phyloP scores from a whole-genome alignment of 2,888 invertebrate genomes.

The Amphiduros pacificus region DNA sequence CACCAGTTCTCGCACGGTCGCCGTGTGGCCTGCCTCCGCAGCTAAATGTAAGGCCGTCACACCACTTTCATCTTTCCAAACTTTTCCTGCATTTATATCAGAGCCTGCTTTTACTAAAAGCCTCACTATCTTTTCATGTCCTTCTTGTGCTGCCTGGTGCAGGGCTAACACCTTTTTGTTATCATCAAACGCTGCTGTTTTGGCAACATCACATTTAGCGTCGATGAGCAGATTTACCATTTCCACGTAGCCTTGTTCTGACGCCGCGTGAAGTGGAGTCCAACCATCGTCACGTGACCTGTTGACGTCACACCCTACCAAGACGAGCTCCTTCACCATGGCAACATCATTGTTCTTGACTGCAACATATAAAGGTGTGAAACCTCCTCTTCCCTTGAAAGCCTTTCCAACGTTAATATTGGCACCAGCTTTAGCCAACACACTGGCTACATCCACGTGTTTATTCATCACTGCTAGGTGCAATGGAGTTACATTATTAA shows the following conservation, averaged over 20 bases:
- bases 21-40: slow-evolving; percentile 25
- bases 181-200: slow-evolving; percentile 26
- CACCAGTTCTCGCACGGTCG: slow-evolving; percentile 23
- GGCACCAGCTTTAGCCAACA: slow-evolving; percentile 18
- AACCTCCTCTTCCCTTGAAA: slow-evolving; percentile 21
- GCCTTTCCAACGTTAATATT: slow-evolving; percentile 22
- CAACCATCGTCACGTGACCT: slow-evolving; percentile 32
- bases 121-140: slow-evolving; percentile 23
- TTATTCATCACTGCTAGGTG: slow-evolving; percentile 31
- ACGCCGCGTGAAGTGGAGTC: slow-evolving; percentile 37
- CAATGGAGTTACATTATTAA: slow-evolving; percentile 28
- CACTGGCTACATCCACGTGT: slow-evolving; percentile 13
- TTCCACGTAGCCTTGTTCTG: slow-evolving; percentile 24
- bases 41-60: slow-evolving; percentile 31
- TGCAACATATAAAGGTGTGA: slow-evolving; percentile 41
- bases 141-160: slow-evolving; percentile 33
- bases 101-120: slow-evolving; percentile 21
- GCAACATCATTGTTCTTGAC: slow-evolving; percentile 35
- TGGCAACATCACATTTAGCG: slow-evolving; percentile 9
- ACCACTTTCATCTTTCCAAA: slow-evolving; percentile 25
- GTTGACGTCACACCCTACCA: slow-evolving; percentile 39
- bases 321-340: slow-evolving; percentile 33
- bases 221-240: slow-evolving; percentile 25
- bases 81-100: slow-evolving; percentile 24
- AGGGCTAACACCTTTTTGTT: slow-evolving; percentile 25